Conservation (phyloP, 1,140 invertebrate species). For the Drosophila varians region DNA sequence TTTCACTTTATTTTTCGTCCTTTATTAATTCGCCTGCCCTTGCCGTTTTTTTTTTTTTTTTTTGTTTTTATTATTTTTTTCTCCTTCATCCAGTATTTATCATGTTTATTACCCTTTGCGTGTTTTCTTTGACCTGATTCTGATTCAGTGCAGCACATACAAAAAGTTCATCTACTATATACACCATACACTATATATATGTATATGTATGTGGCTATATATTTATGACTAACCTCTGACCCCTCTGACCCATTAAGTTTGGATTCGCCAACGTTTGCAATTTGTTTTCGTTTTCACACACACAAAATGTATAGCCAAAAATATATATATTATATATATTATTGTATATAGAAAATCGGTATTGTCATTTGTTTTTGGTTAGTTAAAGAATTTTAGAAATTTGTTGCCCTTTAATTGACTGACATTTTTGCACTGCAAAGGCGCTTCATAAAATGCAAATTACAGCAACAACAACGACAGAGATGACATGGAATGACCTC, state of each 20-base stretch:
- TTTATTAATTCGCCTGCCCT: conserved; percentile 28
- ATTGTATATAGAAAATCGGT: neutral
- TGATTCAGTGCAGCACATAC: conserved; percentile 4
- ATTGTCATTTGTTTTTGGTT: conserved; percentile 19
- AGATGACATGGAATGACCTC: conserved; percentile 68
- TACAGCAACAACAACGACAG: conserved; percentile 49
- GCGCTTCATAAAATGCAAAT: conserved; percentile 75
- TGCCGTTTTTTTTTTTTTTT: conserved; percentile 7
- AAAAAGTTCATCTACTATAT: conserved; percentile 1
- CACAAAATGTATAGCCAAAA: neutral
- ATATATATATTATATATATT: conserved; percentile 30
- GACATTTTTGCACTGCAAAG: conserved; percentile 72
- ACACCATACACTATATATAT: conserved; percentile 2
- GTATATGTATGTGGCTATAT: neutral
- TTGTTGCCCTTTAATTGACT: conserved; percentile 68
- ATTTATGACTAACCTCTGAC: conserved; percentile 28
- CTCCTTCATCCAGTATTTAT: conserved; percentile 27
- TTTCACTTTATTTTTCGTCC: neutral
- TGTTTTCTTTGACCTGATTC: conserved; percentile 50
- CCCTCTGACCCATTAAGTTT: conserved; percentile 17
- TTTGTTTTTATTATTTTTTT: conserved; percentile 1
- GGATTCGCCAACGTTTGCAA: conserved; percentile 36
- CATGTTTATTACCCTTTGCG: conserved; percentile 49
- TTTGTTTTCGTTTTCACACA: conserved; percentile 18
- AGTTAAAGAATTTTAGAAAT: neutral